These are phyloP conservation scores for Grus americana DNA, from an alignment of 2,113 vertebrate genomes.

Conservation along the genomic window DNA sequence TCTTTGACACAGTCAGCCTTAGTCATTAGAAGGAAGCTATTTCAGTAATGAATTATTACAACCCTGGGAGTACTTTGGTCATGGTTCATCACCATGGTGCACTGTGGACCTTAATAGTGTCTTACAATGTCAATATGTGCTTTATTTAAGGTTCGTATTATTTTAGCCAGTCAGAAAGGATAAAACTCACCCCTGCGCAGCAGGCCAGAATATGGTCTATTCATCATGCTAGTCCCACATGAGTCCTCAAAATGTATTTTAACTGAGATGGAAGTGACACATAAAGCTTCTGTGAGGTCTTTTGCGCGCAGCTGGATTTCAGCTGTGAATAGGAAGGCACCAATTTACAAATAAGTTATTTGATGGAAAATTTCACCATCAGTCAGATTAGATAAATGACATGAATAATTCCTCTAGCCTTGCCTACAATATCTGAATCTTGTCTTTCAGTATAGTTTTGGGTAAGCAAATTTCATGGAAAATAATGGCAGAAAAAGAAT, in stretches of 20 bases:
- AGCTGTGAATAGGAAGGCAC: not conserved
- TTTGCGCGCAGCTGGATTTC: not conserved
- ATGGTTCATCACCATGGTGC: slow-evolving; percentile 46
- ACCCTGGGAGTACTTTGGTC: not conserved
- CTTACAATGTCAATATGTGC: slow-evolving; percentile 59
- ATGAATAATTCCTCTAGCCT: not conserved
- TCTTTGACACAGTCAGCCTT: slow-evolving; percentile 40
- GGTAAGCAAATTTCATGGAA: not conserved
- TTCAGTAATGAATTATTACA: slow-evolving; percentile 51
- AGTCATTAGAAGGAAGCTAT: slow-evolving; percentile 34
- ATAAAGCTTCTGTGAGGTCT: not conserved
- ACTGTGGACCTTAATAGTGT: slow-evolving; percentile 15
- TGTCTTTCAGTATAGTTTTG: not conserved
- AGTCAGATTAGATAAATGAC: not conserved
- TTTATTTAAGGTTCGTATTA: slow-evolving; percentile 6
- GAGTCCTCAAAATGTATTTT: slow-evolving; percentile 17
- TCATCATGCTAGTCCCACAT: slow-evolving; percentile 29
- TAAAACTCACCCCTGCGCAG: not conserved
- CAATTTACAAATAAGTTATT: not conserved
- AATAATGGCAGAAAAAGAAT: not conserved
- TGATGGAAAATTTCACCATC: not conserved
- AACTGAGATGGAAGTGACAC: not conserved
- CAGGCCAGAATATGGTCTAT: slow-evolving; percentile 2
- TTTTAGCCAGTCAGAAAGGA: not conserved
- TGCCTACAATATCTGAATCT: not conserved